These are phyloP conservation scores for Noctilio leporinus DNA, from an alignment of 2,113 vertebrate genomes.

Conservation along the genomic window DNA sequence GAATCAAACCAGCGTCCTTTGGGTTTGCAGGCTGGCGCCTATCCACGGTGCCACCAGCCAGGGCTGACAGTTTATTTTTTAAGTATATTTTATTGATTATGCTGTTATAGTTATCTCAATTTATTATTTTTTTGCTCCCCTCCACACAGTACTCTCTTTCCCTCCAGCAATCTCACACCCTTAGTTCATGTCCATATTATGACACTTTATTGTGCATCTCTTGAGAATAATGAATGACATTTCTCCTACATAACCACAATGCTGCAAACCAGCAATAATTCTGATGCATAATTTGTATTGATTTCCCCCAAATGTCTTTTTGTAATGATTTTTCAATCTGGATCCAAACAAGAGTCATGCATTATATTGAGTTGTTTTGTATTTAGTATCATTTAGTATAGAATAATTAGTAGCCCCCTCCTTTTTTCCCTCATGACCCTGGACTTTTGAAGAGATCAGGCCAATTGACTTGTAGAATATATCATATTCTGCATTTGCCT, in stretches of 20 bases:
- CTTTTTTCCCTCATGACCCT: neutral
- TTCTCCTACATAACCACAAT: neutral
- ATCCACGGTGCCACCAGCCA: too few relatives aligned
- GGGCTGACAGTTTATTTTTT: too few relatives aligned
- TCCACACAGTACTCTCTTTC: too few relatives aligned
- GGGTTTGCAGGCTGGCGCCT: too few relatives aligned
- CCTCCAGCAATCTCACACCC: too few relatives aligned
- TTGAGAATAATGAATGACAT: neutral
- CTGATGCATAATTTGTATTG: neutral
- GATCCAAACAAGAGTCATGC: neutral
- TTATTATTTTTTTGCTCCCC: too few relatives aligned
- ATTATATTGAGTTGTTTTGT: neutral
- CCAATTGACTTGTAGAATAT: neutral
- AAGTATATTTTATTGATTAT: too few relatives aligned
- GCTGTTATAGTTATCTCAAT: too few relatives aligned
- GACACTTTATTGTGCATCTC: neutral
- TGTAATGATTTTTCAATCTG: neutral
- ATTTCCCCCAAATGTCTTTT: neutral
- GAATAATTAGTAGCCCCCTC: neutral
- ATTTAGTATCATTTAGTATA: neutral
- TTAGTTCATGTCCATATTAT: too few relatives aligned
- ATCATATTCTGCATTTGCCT: neutral
- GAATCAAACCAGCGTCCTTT: too few relatives aligned
- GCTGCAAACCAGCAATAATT: neutral
- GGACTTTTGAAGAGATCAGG: neutral